Percentiles rank a stretch among this genome's conserved stretches.
Conservation (phyloP, 1,140 invertebrate species). For the Armadillidium nasatum region DNA sequence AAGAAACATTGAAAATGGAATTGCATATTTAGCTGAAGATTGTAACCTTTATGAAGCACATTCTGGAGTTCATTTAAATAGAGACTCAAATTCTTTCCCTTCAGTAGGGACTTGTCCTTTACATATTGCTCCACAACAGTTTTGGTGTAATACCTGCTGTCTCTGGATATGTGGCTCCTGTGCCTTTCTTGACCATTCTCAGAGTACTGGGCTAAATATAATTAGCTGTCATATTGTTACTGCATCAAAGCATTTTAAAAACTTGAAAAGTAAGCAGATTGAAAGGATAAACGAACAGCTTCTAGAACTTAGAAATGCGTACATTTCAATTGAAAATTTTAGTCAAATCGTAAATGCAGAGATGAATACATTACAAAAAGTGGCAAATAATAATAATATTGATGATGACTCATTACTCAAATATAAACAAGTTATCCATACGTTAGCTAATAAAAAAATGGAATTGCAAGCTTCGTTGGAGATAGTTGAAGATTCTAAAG, state of each 20-base stretch:
- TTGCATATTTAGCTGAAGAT: not conserved
- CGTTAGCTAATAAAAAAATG: not conserved
- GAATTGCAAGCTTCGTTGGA: not conserved
- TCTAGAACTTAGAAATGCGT: not conserved
- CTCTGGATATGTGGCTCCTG: not conserved
- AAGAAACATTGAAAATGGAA: not conserved
- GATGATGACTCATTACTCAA: not conserved
- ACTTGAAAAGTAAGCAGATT: not conserved
- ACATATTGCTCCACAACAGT: not conserved
- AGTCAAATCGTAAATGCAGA: not conserved
- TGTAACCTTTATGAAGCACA: not conserved
- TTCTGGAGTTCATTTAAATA: not conserved
- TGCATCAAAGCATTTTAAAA: not conserved
- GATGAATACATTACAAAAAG: not conserved
- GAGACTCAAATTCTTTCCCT: not conserved
- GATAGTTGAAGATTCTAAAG: not conserved
- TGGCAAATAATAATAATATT: not conserved
- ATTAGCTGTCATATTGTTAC: not conserved
- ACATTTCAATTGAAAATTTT: not conserved
- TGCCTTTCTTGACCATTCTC: not conserved
- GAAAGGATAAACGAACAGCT: not conserved
- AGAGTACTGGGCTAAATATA: not conserved
- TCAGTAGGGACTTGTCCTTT: not conserved
- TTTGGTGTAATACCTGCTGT: not conserved
- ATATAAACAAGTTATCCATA: not conserved